Percentiles rank a stretch among this genome's conserved stretches.
phyloP scores from a whole-genome alignment of 2,113 vertebrate genomes.

The Lepisosteus osseus region DNA sequence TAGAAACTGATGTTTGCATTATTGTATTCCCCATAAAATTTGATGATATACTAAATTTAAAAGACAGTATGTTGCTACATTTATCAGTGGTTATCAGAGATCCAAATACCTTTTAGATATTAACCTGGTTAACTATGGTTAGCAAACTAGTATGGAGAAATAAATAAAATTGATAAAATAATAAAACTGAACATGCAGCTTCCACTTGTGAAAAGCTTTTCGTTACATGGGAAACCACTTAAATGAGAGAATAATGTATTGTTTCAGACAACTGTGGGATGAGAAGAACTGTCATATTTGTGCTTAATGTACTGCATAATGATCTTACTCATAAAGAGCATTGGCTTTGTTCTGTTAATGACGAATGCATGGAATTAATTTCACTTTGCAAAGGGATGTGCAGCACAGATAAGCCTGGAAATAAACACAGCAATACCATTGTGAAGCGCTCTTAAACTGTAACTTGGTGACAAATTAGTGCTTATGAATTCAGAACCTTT shows the following conservation, averaged over 20 bases:
- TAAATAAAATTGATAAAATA: no score
- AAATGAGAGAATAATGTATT: constrained; percentile 32
- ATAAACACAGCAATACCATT: constrained; percentile 45
- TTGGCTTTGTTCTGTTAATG: constrained; percentile 52
- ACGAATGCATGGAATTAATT: constrained; percentile 60
- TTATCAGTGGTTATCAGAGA: no score
- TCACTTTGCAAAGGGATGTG: constrained; percentile 49
- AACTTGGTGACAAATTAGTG: constrained; percentile 47
- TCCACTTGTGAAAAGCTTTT: constrained; percentile 6
- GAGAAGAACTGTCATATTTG: constrained; percentile 35
- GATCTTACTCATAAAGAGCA: constrained; percentile 35
- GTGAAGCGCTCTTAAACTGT: constrained; percentile 41
- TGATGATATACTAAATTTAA: no score
- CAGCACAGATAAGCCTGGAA: constrained; percentile 51
- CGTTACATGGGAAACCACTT: constrained; percentile 12
- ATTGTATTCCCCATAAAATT: no score
- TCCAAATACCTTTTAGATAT: no score
- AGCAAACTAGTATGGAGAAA: no score
- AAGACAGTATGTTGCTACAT: no score
- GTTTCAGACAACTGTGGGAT: constrained; percentile 35
- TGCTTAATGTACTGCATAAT: constrained; percentile 51
- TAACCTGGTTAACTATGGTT: no score
- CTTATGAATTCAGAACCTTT: constrained; percentile 43
- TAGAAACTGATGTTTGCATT: no score
- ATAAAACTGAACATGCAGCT: no score